A percentile compares a stretch with the other conserved stretches of the same genome.
Evolutionary conservation across 2,888 invertebrate genomes (phyloP).

Genomic region (Monoplex corrugatus): DNA sequence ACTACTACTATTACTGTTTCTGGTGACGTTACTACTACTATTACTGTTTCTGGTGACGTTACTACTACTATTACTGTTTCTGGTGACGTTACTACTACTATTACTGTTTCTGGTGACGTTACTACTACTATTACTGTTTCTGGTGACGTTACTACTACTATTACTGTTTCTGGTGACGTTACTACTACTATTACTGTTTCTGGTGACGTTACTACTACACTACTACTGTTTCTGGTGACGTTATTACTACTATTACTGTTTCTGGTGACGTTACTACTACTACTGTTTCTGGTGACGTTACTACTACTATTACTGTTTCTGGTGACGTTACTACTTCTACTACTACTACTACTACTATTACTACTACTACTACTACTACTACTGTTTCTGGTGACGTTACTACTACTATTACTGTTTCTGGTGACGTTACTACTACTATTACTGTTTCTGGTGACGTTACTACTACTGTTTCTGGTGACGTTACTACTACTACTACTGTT

Average conservation of each 20-base stretch:
- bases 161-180: background rate
- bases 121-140: no score
- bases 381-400: no score
- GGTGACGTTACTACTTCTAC: slow-evolving; percentile 23
- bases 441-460: no score
- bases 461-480: no score
- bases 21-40: no score
- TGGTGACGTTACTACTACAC: background rate
- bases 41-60: no score
- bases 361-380: no score
- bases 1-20: no score
- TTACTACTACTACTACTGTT: background rate
- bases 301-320: slow-evolving; percentile 42
- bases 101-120: slow-evolving; percentile 2
- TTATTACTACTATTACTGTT: background rate
- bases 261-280: background rate
- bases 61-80: no score
- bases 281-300: background rate
- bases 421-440: no score
- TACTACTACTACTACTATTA: background rate
- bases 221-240: background rate
- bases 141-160: background rate
- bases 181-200: slow-evolving; percentile 5
- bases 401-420: no score
- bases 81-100: slow-evolving; percentile 18